Evolutionary conservation across 2,797 vertebrate species (phyloP).

Genomic region (Esox lucius): DNA sequence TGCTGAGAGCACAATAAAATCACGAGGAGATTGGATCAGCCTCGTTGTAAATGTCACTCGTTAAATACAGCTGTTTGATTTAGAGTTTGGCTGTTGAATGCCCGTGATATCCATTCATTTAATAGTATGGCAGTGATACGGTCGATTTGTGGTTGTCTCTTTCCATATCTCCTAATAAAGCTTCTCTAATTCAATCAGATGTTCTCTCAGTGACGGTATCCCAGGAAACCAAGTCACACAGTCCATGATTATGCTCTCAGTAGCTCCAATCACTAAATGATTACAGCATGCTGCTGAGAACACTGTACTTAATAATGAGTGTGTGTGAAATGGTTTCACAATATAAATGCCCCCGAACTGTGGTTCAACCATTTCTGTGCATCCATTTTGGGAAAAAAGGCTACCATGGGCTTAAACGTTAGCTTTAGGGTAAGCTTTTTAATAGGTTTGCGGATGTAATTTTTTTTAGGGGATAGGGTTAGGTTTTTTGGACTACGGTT

Average conservation of each 20-base stretch:
- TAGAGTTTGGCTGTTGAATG: not conserved
- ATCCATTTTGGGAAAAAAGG: too few species aligned
- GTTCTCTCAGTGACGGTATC: not conserved
- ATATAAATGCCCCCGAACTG: too few species aligned
- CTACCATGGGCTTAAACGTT: too few species aligned
- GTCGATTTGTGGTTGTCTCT: not conserved
- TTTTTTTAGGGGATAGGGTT: too few species aligned
- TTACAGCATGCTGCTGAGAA: not conserved
- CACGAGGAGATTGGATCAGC: not conserved
- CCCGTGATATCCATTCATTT: not conserved
- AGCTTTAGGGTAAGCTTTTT: not conserved
- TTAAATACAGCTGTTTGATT: not conserved
- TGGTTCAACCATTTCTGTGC: too few species aligned
- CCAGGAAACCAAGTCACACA: not conserved
- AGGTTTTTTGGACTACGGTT: not conserved
- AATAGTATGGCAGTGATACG: not conserved
- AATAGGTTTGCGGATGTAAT: too few species aligned
- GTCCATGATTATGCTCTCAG: not conserved
- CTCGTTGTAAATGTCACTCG: not conserved
- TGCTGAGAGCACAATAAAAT: not conserved
- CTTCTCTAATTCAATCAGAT: conserved; percentile 8
- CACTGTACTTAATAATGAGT: not conserved
- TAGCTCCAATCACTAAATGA: not conserved
- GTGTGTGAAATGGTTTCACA: not conserved
- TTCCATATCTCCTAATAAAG: conserved; percentile 1